Conservation (phyloP, 2,113 vertebrate species). For the Polyodon spathula region DNA sequence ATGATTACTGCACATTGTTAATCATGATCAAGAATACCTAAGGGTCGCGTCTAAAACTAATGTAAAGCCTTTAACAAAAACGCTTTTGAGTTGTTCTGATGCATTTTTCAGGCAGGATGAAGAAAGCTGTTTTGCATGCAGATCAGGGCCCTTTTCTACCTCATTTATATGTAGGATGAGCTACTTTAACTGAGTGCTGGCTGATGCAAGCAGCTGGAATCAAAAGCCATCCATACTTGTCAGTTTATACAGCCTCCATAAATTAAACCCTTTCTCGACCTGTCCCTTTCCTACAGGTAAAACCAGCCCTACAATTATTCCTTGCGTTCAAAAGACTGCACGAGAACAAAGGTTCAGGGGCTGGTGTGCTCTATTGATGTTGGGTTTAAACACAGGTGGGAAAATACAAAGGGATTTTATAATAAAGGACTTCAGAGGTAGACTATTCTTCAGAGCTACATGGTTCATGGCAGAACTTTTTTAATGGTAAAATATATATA, state of each 20-base stretch:
- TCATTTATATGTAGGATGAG: not conserved
- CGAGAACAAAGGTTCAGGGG: not conserved
- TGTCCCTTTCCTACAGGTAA: not conserved
- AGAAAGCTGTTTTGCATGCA: slow-evolving; percentile 3
- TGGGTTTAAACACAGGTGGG: not conserved
- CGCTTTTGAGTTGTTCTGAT: no score
- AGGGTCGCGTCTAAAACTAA: no score
- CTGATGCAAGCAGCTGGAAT: not conserved
- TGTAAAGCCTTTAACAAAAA: no score
- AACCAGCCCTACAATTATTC: not conserved
- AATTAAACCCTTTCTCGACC: not conserved
- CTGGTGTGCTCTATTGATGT: not conserved
- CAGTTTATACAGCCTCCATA: not conserved
- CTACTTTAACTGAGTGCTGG: slow-evolving; percentile 2
- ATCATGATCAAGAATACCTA: no score
- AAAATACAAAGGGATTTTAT: no score
- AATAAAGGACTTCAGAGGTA: no score
- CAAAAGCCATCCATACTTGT: slow-evolving; percentile 6
- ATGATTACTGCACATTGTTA: no score
- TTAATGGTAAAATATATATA: no score
- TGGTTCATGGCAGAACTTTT: no score
- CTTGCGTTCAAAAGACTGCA: not conserved
- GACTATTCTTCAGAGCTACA: no score
- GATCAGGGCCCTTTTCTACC: not conserved
- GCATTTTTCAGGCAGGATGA: no score